Percentiles rank a stretch among this genome's conserved stretches.
Conservation (phyloP, 2,113 vertebrate genomes). For the Gasterosteus nipponicus region DNA sequence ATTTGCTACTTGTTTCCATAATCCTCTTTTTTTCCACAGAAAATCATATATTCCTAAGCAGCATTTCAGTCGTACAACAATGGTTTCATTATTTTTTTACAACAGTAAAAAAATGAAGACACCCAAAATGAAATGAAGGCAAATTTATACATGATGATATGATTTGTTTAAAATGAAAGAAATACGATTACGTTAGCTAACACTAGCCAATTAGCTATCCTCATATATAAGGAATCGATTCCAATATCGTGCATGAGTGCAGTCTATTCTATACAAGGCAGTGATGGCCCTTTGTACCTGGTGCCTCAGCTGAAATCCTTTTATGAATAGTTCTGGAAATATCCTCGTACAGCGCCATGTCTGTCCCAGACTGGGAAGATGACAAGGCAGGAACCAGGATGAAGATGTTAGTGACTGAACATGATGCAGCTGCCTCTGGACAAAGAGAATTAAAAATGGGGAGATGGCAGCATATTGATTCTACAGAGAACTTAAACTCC, state of each 20-base stretch:
- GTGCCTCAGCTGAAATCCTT: too few species aligned
- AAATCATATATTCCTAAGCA: slow-evolving; percentile 2
- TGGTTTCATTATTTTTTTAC: neutral
- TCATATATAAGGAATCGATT: neutral
- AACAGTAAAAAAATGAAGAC: too few species aligned
- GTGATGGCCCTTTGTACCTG: neutral
- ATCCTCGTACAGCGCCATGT: neutral
- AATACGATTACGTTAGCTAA: neutral
- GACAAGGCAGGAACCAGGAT: neutral
- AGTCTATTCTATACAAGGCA: neutral
- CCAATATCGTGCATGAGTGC: neutral
- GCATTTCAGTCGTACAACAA: slow-evolving; percentile 5
- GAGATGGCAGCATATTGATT: neutral
- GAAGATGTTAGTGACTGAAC: neutral
- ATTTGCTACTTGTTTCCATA: slow-evolving; percentile 37
- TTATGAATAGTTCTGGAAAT: too few species aligned
- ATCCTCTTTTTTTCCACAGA: slow-evolving; percentile 5
- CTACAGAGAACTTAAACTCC: neutral
- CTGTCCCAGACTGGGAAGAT: neutral
- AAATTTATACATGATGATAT: neutral
- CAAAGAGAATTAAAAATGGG: neutral
- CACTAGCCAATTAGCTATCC: neutral
- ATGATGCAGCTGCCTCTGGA: neutral
- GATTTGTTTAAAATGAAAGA: neutral
- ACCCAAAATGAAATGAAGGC: neutral